phyloP scores from a whole-genome alignment of 2,113 vertebrate genomes.

The Nibea albiflora region DNA sequence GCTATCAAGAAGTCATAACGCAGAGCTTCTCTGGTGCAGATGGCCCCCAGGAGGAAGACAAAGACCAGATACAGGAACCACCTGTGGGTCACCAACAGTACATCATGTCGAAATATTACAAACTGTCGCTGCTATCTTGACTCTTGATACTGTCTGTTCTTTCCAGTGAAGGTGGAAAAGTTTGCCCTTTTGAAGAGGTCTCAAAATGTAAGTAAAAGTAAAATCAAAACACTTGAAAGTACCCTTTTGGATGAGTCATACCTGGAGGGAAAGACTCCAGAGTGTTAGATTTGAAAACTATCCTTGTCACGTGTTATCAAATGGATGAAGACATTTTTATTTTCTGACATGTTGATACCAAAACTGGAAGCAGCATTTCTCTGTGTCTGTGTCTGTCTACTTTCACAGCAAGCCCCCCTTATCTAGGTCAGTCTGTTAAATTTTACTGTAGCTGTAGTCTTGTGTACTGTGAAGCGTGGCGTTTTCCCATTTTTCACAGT shows the following conservation, averaged over 20 bases:
- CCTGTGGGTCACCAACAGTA: conserved; percentile 84
- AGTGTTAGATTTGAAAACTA: not conserved
- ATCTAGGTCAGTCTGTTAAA: not conserved
- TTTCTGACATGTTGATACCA: not conserved
- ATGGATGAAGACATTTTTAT: not conserved
- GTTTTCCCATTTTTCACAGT: conserved; percentile 10
- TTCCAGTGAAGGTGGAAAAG: conserved; percentile 10
- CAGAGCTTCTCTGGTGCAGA: conserved; percentile 94
- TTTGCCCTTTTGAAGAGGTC: conserved; percentile 3
- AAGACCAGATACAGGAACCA: conserved; percentile 99
- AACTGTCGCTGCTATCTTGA: conserved; percentile 23
- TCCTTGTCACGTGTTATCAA: not conserved
- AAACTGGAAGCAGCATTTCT: not conserved
- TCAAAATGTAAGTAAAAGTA: not conserved
- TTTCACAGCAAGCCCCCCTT: not conserved
- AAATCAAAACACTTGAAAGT: conserved; percentile 8
- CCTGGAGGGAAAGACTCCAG: not conserved
- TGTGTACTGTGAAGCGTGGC: not conserved
- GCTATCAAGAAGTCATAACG: conserved; percentile 97
- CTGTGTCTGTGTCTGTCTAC: not conserved
- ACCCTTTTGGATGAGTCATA: conserved; percentile 3
- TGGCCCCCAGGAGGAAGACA: conserved; percentile 94
- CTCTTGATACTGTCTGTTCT: conserved; percentile 39
- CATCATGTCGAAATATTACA: conserved; percentile 35
- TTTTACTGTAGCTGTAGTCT: not conserved